A percentile compares a stretch with the other conserved stretches of the same genome.
Evolutionary conservation across 1,140 invertebrate genomes (phyloP).

Genomic region (Kradibia gibbosae): DNA sequence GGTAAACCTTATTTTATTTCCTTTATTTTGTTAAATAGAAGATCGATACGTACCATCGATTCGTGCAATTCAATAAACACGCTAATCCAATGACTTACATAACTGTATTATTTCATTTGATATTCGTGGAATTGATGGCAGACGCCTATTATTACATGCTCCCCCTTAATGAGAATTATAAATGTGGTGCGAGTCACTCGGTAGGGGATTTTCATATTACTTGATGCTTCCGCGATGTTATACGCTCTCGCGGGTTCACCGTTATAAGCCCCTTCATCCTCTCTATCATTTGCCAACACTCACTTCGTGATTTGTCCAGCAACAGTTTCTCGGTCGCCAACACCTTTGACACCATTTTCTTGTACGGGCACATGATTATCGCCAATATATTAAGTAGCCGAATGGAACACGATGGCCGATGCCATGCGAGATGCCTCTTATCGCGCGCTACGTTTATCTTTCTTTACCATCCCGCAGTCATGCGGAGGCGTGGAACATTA

Average conservation of each 20-base stretch:
- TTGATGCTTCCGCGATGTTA: background rate
- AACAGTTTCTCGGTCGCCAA: conserved; percentile 12
- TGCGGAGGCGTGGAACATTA: conserved; percentile 20
- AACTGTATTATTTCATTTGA: no score
- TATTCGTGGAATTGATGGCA: no score
- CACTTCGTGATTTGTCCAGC: no score
- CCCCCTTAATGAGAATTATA: background rate
- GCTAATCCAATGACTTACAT: no score
- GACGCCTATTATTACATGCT: background rate
- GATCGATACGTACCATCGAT: no score
- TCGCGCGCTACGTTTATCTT: conserved; percentile 4
- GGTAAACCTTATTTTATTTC: no score
- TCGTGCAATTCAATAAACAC: no score
- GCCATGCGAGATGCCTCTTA: background rate
- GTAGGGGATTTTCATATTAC: background rate
- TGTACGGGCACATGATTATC: background rate
- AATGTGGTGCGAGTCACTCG: background rate
- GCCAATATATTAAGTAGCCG: conserved; percentile 27
- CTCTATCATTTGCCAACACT: no score
- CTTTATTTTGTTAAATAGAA: no score
- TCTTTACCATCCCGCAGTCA: background rate
- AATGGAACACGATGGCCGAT: background rate
- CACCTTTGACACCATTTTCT: conserved; percentile 32
- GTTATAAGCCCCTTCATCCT: background rate
- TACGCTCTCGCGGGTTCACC: conserved; percentile 16